A percentile compares a stretch with the other conserved stretches of the same genome.
Conservation (phyloP, 2,888 invertebrate genomes). For the Dicranocentrus wangi region DNA sequence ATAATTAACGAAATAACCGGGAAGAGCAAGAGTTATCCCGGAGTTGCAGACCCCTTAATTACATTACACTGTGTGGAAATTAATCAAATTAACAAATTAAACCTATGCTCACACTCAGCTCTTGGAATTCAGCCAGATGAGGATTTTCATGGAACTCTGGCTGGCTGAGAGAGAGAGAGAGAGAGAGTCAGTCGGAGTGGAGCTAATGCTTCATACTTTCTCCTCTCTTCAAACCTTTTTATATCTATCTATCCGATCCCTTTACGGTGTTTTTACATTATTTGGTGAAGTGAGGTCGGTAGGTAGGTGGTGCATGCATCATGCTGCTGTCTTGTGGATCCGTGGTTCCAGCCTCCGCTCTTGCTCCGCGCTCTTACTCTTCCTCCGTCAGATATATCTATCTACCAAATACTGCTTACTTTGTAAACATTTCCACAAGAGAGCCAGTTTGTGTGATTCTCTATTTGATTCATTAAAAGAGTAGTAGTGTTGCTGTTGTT, state of each 20-base stretch:
- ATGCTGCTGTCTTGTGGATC: too few relatives aligned
- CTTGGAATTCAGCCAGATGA: slow-evolving; percentile 57
- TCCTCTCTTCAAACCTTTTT: too few relatives aligned
- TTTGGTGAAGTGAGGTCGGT: too few relatives aligned
- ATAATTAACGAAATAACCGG: slow-evolving; percentile 64
- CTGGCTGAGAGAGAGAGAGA: background rate
- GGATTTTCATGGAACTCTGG: slow-evolving; percentile 19
- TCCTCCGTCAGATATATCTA: background rate
- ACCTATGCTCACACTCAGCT: slow-evolving; percentile 52
- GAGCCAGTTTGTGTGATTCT: background rate
- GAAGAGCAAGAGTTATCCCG: slow-evolving; percentile 51
- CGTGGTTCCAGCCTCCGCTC: too few relatives aligned
- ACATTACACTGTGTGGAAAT: slow-evolving; percentile 65
- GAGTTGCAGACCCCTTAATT: slow-evolving; percentile 60
- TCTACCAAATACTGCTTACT: background rate
- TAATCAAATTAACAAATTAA: slow-evolving; percentile 68
- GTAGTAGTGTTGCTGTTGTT: background rate
- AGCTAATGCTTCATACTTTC: slow-evolving; percentile 1
- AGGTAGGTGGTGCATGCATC: too few relatives aligned
- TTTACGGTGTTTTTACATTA: background rate
- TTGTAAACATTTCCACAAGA: background rate
- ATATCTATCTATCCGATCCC: background rate
- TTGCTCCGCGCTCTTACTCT: background rate
- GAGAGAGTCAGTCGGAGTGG: slow-evolving; percentile 3
- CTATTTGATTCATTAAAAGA: slow-evolving; percentile 35